Percentiles rank a stretch among this genome's conserved stretches.
Conservation (phyloP, 2,888 invertebrate genomes). For the Sphinx pinastri region DNA sequence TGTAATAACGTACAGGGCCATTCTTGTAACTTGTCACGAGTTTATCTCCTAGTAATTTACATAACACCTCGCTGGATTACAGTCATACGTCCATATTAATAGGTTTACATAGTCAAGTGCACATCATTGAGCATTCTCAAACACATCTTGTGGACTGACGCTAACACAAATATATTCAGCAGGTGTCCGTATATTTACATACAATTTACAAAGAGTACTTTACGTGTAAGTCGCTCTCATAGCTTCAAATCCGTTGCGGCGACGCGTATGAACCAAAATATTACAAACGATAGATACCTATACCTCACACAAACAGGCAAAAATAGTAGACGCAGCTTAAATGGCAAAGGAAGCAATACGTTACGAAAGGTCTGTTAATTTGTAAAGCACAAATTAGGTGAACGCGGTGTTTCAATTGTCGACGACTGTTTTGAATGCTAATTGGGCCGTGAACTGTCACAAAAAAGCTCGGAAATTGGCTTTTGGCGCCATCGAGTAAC, state of each 20-base stretch:
- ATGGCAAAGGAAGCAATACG: slow-evolving; percentile 27
- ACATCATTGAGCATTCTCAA: slow-evolving; percentile 72
- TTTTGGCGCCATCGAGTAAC: slow-evolving; percentile 2
- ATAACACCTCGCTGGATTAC: slow-evolving; percentile 67
- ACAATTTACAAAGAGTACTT: slow-evolving; percentile 76
- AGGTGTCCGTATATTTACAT: slow-evolving; percentile 82
- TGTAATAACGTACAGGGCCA: slow-evolving; percentile 14
- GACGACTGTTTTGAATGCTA: slow-evolving; percentile 23
- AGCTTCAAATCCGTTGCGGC: slow-evolving; percentile 64
- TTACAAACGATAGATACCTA: not conserved
- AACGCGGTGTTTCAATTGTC: slow-evolving; percentile 23
- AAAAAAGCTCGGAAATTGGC: slow-evolving; percentile 10
- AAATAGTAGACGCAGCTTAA: not conserved
- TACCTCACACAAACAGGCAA: not conserved
- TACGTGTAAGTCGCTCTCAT: slow-evolving; percentile 64
- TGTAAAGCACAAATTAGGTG: slow-evolving; percentile 26
- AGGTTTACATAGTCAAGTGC: slow-evolving; percentile 77
- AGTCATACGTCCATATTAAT: slow-evolving; percentile 68
- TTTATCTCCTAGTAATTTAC: slow-evolving; percentile 55
- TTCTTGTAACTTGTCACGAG: slow-evolving; percentile 49
- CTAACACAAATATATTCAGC: slow-evolving; percentile 79
- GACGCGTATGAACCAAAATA: slow-evolving; percentile 47
- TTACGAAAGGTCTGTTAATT: slow-evolving; percentile 27
- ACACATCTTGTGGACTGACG: slow-evolving; percentile 63
- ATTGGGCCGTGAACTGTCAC: slow-evolving; percentile 23